phyloP scores from a whole-genome alignment of 2,113 vertebrate species.

The Brachypteracias leptosomus region DNA sequence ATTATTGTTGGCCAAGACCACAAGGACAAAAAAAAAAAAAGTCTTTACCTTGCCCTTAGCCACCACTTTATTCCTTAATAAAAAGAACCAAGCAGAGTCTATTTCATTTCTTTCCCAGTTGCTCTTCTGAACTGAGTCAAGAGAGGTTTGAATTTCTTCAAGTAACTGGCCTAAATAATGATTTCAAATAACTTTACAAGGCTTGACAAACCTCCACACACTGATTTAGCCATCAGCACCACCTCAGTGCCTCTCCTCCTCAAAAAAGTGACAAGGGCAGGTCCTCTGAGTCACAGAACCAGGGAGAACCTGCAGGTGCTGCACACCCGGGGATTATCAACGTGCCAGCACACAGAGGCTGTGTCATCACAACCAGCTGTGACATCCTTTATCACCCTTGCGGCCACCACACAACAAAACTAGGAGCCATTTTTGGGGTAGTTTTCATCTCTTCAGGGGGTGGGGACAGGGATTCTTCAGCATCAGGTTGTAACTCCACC shows the following conservation, averaged over 20 bases:
- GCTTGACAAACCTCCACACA: neutral
- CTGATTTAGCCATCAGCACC: too few relatives aligned
- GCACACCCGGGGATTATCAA: neutral
- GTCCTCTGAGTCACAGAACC: rapidly evolving
- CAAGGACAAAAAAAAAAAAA: too few relatives aligned
- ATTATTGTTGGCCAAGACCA: neutral
- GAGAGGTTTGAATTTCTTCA: neutral
- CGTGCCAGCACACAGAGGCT: neutral
- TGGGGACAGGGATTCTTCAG: neutral
- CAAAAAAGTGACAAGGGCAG: neutral
- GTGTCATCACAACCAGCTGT: neutral
- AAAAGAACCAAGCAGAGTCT: neutral
- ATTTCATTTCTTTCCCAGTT: neutral
- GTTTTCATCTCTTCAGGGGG: rapidly evolving
- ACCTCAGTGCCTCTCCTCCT: neutral
- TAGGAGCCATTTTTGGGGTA: neutral
- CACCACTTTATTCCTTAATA: constrained; percentile 9
- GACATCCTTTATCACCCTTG: neutral
- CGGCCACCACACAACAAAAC: neutral
- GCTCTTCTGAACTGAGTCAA: neutral
- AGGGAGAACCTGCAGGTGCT: neutral
- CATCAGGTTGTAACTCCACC: neutral
- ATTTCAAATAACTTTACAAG: neutral
- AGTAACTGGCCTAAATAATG: neutral
- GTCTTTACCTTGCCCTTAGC: too few relatives aligned